A percentile compares a stretch with the other conserved stretches of the same genome.
Evolutionary conservation across 2,113 vertebrate genomes (phyloP).

Genomic region (Nestor notabilis): DNA sequence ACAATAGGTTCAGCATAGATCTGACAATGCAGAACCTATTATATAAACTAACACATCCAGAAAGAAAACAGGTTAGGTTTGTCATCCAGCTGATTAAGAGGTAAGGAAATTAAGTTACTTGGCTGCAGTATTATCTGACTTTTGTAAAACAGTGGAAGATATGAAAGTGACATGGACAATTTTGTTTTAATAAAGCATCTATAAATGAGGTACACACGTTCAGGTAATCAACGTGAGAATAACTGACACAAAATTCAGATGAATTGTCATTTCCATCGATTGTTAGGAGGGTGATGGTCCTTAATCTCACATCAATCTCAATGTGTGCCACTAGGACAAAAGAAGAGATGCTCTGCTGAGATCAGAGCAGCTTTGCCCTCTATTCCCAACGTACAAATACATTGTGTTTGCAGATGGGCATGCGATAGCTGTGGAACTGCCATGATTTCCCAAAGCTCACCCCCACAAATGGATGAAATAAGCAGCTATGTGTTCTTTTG

Average conservation of each 20-base stretch:
- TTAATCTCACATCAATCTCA: constrained; percentile 99
- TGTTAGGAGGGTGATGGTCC: constrained; percentile 81
- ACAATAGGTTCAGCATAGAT: constrained; percentile 74
- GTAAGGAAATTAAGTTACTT: constrained; percentile 35
- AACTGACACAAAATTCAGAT: constrained; percentile 86
- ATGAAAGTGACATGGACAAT: constrained; percentile 61
- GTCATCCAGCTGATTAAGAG: constrained; percentile 33
- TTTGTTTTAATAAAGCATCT: constrained; percentile 81
- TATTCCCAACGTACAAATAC: constrained; percentile 85
- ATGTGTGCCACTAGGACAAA: constrained; percentile 97
- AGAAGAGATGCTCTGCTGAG: constrained; percentile 84
- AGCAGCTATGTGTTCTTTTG: constrained; percentile 88
- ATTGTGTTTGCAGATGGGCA: constrained; percentile 94
- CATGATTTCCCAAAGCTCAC: constrained; percentile 92
- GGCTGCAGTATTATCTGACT: constrained; percentile 33
- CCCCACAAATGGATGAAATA: constrained; percentile 85
- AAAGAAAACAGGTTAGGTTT: constrained; percentile 38
- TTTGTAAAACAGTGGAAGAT: constrained; percentile 30
- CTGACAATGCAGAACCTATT: constrained; percentile 41
- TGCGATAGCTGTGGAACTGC: constrained; percentile 79
- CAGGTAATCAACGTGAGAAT: constrained; percentile 81
- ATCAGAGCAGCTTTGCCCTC: constrained; percentile 84
- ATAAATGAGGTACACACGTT: constrained; percentile 74
- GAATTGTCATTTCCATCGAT: constrained; percentile 88
- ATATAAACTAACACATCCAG: constrained; percentile 6